phyloP scores from a whole-genome alignment of 2,888 invertebrate genomes.

The Pandemis cinnamomeana region DNA sequence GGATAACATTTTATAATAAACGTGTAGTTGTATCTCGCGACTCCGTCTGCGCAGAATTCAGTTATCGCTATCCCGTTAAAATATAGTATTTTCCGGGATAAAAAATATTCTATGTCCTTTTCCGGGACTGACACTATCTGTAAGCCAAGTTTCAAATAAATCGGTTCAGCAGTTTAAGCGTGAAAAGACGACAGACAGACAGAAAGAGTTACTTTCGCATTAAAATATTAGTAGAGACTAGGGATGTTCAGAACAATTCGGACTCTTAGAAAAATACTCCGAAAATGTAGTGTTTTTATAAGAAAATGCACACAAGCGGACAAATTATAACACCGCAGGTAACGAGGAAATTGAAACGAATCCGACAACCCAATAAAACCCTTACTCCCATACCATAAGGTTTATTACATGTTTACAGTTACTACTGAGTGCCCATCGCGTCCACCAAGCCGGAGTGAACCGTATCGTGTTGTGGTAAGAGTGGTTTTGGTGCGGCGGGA shows the following conservation, averaged over 20 bases:
- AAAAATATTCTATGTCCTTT: too few species aligned
- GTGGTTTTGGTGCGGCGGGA: neutral
- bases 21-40: too few species aligned
- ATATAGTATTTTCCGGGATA: too few species aligned
- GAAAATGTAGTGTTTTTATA: slow-evolving; percentile 23
- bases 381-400: slow-evolving; percentile 7
- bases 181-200: too few species aligned
- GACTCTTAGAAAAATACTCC: neutral
- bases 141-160: too few species aligned
- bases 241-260: neutral
- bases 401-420: slow-evolving; percentile 4
- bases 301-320: slow-evolving; percentile 38
- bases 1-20: too few species aligned
- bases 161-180: too few species aligned
- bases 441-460: neutral
- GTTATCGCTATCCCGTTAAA: too few species aligned
- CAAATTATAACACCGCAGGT: slow-evolving; percentile 67
- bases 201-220: too few species aligned
- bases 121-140: too few species aligned
- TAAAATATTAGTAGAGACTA: too few species aligned
- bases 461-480: neutral
- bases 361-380: neutral
- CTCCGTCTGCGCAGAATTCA: too few species aligned
- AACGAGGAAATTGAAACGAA: slow-evolving; percentile 52
- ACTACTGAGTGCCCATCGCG: neutral